Conservation (phyloP, 1,140 invertebrate species). For the Philotrypesis tridentata region DNA sequence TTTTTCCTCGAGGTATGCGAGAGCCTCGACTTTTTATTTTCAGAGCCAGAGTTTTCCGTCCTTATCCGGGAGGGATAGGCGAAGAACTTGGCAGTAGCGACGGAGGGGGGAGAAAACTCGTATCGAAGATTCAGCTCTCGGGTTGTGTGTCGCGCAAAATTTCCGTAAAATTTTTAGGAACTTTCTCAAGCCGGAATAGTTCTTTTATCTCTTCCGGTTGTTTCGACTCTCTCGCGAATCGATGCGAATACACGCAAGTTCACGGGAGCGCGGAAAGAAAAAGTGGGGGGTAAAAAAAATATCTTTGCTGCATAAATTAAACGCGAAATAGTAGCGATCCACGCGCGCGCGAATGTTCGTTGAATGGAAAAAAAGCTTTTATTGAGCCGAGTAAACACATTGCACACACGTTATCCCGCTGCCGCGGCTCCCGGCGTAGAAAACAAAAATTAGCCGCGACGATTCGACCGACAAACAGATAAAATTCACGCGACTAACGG, state of each 20-base stretch:
- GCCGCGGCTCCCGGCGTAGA: no score
- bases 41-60: background rate
- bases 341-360: no score
- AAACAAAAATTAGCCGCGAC: no score
- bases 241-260: background rate
- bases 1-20: slow-evolving; percentile 15
- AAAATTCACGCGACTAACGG: background rate
- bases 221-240: background rate
- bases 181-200: background rate
- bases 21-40: background rate
- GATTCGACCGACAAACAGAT: background rate
- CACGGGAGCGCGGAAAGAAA: no score
- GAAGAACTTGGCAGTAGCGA: background rate
- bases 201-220: background rate
- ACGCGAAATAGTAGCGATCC: background rate
- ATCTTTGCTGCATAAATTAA: background rate
- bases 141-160: background rate
- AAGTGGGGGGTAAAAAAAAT: no score
- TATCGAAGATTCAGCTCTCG: slow-evolving; percentile 10
- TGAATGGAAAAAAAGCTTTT: no score
- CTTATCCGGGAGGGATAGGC: slow-evolving; percentile 17
- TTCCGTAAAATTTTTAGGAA: slow-evolving; percentile 1
- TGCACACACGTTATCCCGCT: no score
- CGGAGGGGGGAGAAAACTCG: background rate
- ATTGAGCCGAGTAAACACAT: no score